Conservation (phyloP, 2,888 invertebrate species). For the Glaucopsyche alexis region DNA sequence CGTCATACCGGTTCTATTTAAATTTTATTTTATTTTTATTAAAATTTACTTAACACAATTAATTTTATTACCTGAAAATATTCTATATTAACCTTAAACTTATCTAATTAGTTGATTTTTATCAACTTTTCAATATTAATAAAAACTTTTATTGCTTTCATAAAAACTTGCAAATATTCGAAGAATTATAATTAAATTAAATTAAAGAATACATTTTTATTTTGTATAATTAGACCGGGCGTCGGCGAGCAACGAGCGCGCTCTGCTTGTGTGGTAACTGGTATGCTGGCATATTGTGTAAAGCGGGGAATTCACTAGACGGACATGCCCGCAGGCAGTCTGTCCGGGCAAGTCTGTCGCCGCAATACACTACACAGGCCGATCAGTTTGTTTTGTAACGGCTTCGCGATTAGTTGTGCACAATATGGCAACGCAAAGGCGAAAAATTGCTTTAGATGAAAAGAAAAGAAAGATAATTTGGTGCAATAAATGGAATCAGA, state of each 20-base stretch:
- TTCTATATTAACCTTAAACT: conserved; percentile 11
- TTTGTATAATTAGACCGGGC: not conserved
- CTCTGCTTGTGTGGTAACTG: not conserved
- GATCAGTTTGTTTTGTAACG: too few species aligned
- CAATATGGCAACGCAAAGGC: too few species aligned
- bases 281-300: not conserved
- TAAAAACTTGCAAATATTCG: conserved; percentile 4
- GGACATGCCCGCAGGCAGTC: too few species aligned
- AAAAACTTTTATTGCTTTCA: conserved; percentile 18
- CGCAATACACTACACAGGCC: too few species aligned
- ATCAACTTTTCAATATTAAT: conserved; percentile 17
- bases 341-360: too few species aligned
- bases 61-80: conserved; percentile 1
- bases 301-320: too few species aligned
- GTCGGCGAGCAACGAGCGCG: too few species aligned
- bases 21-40: not conserved
- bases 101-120: conserved; percentile 17
- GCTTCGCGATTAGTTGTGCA: too few species aligned
- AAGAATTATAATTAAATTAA: conserved; percentile 20
- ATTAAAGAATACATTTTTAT: not conserved
- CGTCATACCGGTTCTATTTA: not conserved
- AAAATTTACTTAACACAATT: not conserved
- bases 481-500: too few species aligned
- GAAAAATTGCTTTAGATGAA: too few species aligned
- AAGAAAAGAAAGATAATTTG: too few species aligned